Evolutionary conservation across 2,797 vertebrate species (phyloP).

Genomic region (Chiloscyllium punctatum): DNA sequence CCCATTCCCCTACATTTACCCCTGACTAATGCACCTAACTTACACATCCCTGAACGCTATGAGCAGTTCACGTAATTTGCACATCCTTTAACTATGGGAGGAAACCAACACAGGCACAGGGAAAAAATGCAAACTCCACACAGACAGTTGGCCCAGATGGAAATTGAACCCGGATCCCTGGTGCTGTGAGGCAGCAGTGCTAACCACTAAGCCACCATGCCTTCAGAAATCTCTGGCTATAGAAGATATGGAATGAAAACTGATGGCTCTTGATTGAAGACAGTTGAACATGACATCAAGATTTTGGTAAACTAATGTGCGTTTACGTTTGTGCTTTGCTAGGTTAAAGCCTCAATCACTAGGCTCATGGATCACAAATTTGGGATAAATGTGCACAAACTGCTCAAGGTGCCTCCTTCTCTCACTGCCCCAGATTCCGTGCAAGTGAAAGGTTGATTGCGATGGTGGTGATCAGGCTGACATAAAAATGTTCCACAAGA

Average conservation of each 20-base stretch:
- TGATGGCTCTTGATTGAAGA: not conserved
- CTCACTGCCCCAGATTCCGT: not conserved
- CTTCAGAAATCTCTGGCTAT: not conserved
- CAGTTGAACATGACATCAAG: not conserved
- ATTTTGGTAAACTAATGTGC: not conserved
- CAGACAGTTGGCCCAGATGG: no score
- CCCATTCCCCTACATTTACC: no score
- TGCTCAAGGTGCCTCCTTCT: not conserved
- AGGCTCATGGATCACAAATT: not conserved
- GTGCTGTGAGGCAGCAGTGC: no score
- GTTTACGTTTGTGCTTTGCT: not conserved
- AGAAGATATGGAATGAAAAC: not conserved
- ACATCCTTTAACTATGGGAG: no score
- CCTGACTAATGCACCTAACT: no score
- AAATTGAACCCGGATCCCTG: no score
- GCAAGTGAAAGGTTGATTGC: not conserved
- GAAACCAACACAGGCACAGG: no score
- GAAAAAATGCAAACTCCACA: no score
- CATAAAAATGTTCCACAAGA: no score
- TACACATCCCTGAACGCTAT: no score
- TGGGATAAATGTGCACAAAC: not conserved
- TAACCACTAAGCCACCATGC: not conserved
- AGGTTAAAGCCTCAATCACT: not conserved
- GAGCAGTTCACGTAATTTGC: no score
- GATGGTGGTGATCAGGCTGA: not conserved